A percentile compares a stretch with the other conserved stretches of the same genome.
These are phyloP conservation scores for Cyclopterus lumpus DNA, from an alignment of 2,797 vertebrate species.

Conservation along the genomic window DNA sequence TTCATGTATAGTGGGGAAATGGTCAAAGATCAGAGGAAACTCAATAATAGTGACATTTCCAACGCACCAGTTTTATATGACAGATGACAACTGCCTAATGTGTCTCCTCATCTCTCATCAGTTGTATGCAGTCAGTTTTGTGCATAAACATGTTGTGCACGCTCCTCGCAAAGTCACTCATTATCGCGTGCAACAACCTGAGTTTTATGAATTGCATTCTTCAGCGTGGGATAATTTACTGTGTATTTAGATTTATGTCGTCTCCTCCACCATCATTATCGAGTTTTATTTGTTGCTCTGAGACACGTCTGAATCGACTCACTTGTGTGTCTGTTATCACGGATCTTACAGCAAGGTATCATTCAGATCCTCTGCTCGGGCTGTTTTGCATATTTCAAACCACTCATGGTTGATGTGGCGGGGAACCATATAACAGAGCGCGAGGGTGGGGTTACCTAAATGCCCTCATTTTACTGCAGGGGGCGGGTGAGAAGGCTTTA, in stretches of 20 bases:
- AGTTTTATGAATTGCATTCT: conserved; percentile 72
- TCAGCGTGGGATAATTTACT: conserved; percentile 51
- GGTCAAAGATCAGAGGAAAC: conserved; percentile 20
- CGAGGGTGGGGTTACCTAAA: conserved; percentile 77
- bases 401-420: conserved; percentile 75
- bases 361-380: conserved; percentile 24
- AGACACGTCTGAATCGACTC: conserved; percentile 57
- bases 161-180: conserved; percentile 23
- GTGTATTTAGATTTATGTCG: conserved; percentile 68
- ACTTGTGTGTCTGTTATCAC: conserved; percentile 53
- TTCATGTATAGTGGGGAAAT: conserved; percentile 22
- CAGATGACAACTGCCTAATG: conserved; percentile 34
- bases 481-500: conserved; percentile 69
- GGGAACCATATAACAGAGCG: conserved; percentile 60
- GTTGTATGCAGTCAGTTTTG: not conserved
- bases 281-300: conserved; percentile 38
- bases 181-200: conserved; percentile 65
- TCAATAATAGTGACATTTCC: conserved; percentile 24
- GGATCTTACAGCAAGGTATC: conserved; percentile 20
- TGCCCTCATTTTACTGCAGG: conserved; percentile 70
- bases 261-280: conserved; percentile 63
- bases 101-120: conserved; percentile 42
- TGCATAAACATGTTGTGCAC: conserved; percentile 20
- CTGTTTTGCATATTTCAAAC: conserved; percentile 64
- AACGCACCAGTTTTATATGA: conserved; percentile 7